Conservation (phyloP, 2,888 invertebrate species). For the Metacarcinus magister region DNA sequence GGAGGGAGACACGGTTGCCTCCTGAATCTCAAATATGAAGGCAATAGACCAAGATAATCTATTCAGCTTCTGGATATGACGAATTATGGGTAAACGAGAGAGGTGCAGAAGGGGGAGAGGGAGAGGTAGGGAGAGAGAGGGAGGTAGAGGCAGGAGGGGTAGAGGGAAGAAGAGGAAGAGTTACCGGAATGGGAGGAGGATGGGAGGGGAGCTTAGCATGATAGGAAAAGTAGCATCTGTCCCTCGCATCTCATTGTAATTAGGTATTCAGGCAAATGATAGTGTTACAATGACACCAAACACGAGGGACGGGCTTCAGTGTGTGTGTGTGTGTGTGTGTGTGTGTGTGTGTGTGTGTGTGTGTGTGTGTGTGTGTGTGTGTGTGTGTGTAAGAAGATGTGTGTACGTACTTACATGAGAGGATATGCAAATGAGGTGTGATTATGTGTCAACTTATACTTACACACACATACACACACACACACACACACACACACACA, state of each 20-base stretch:
- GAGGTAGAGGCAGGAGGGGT: background rate
- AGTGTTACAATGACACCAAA: slow-evolving; percentile 55
- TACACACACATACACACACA: too few relatives aligned
- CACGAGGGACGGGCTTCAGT: background rate
- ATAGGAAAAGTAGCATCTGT: slow-evolving; percentile 61
- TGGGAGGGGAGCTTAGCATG: background rate
- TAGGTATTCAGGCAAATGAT: slow-evolving; percentile 71
- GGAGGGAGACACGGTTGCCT: background rate
- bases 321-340: background rate
- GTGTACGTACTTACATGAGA: too few relatives aligned
- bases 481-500: too few relatives aligned
- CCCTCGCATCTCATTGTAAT: slow-evolving; percentile 62
- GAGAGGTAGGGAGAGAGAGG: background rate
- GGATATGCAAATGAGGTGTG: too few relatives aligned
- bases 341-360: slow-evolving; percentile 14
- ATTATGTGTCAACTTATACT: too few relatives aligned
- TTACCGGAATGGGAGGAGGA: background rate
- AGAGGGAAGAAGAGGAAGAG: background rate
- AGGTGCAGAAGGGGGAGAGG: background rate
- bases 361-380: background rate
- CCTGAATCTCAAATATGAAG: slow-evolving; percentile 64
- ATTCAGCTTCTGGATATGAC: slow-evolving; percentile 69
- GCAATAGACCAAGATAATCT: slow-evolving; percentile 72
- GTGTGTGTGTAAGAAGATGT: background rate
- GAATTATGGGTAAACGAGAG: slow-evolving; percentile 61